A percentile compares a stretch with the other conserved stretches of the same genome.
Evolutionary conservation across 2,113 vertebrate species (phyloP).

Genomic region (Antechinus stuartii): DNA sequence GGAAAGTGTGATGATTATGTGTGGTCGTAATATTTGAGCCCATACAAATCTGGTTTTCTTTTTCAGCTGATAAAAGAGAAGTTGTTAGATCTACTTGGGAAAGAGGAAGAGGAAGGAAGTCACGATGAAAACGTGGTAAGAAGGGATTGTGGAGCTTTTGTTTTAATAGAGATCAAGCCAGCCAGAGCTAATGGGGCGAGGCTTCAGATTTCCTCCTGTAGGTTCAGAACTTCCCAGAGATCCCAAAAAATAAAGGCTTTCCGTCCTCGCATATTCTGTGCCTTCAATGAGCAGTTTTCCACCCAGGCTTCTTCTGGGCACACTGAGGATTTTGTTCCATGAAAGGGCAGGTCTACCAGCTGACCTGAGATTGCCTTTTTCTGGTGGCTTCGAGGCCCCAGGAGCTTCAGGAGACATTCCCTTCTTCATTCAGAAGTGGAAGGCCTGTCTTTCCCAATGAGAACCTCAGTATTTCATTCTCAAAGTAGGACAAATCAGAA

Average conservation of each 20-base stretch:
- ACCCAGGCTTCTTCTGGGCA: neutral
- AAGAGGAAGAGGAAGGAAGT: slow-evolving; percentile 96
- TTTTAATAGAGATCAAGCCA: neutral
- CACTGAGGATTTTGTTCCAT: neutral
- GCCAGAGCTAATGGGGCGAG: neutral
- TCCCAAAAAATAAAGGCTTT: neutral
- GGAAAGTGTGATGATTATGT: neutral
- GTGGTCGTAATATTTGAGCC: neutral
- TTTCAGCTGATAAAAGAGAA: slow-evolving; percentile 96
- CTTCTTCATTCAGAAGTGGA: neutral
- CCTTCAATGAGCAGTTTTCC: neutral
- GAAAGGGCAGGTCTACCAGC: neutral
- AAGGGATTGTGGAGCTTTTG: neutral
- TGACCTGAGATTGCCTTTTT: neutral
- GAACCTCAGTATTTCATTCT: neutral
- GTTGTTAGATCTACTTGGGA: slow-evolving; percentile 93
- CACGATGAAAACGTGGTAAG: slow-evolving; percentile 96
- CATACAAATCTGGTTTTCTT: slow-evolving; percentile 38
- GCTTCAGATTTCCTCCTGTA: neutral
- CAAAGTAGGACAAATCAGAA: neutral
- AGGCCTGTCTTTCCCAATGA: neutral
- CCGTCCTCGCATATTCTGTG: neutral
- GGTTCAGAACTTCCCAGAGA: neutral
- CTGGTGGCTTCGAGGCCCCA: neutral
- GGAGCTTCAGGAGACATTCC: neutral